Evolutionary conservation across 2,797 vertebrate genomes (phyloP).

Genomic region (Megalops cyprinoides): DNA sequence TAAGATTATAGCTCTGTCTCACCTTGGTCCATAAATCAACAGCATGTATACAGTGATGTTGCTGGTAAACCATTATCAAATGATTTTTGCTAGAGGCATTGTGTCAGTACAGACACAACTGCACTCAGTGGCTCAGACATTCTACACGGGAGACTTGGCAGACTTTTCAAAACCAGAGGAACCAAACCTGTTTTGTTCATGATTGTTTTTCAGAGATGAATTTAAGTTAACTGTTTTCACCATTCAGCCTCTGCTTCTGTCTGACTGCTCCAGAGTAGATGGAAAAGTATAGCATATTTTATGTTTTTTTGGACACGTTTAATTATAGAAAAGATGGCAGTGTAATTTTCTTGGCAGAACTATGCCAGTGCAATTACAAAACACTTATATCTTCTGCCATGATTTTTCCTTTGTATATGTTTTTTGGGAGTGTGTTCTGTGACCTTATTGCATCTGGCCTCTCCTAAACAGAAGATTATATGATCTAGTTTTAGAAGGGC

Average conservation of each 20-base stretch:
- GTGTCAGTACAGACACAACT: neutral
- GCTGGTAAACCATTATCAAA: too few species aligned
- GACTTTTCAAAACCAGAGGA: neutral
- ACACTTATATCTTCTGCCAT: neutral
- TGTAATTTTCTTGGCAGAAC: neutral
- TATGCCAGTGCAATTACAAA: neutral
- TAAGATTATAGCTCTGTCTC: too few species aligned
- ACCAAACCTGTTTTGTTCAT: neutral
- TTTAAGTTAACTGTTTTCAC: neutral
- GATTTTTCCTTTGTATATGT: neutral
- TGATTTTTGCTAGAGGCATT: too few species aligned
- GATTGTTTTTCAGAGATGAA: neutral
- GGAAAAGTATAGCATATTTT: neutral
- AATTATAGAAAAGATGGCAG: neutral
- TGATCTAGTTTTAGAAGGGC: neutral
- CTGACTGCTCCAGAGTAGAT: neutral
- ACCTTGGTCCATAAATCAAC: too few species aligned
- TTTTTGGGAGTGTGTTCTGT: neutral
- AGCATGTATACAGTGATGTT: too few species aligned
- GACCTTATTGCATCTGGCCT: neutral
- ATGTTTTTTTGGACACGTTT: neutral
- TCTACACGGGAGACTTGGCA: neutral
- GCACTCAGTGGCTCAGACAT: neutral
- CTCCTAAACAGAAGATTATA: neutral
- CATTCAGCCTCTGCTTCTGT: neutral